A percentile compares a stretch with the other conserved stretches of the same genome.
These are phyloP conservation scores for Phenganax stokvisi DNA, from an alignment of 92 coral and sea anemone species.

Conservation along the genomic window DNA sequence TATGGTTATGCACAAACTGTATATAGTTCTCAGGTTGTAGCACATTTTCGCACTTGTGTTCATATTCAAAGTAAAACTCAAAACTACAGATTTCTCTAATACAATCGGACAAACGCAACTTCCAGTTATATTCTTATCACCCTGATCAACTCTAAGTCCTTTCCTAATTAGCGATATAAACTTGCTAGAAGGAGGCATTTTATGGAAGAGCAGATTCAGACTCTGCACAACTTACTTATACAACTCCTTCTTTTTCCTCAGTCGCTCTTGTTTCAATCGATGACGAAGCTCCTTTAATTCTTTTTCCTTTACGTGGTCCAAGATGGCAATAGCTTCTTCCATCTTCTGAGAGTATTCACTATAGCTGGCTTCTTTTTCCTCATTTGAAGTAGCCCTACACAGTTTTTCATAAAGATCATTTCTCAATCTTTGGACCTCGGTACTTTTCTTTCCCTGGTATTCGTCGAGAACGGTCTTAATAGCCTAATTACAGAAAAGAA, in stretches of 20 bases:
- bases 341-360: conserved; percentile 71
- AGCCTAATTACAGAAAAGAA: conserved; percentile 10
- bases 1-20: too few species aligned
- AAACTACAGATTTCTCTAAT: too few species aligned
- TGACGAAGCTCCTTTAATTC: conserved; percentile 76
- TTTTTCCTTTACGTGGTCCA: conserved; percentile 74
- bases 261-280: conserved; percentile 66
- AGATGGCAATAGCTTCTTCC: conserved; percentile 62
- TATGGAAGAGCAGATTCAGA: background rate
- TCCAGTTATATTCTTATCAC: too few species aligned
- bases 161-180: background rate
- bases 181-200: background rate
- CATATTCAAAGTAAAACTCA: too few species aligned
- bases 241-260: conserved; percentile 76
- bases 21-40: too few species aligned
- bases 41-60: too few species aligned
- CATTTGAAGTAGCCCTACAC: conserved; percentile 61
- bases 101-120: too few species aligned
- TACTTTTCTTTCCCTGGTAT: conserved; percentile 74
- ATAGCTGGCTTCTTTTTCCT: conserved; percentile 69
- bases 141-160: too few species aligned
- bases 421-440: conserved; percentile 57
- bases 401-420: conserved; percentile 64
- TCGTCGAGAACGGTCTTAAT: conserved; percentile 82
- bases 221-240: conserved; percentile 54